Percentiles rank a stretch among this genome's conserved stretches.
Evolutionary conservation across 2,113 vertebrate species (phyloP).

Genomic region (Phyllostomus hastatus): DNA sequence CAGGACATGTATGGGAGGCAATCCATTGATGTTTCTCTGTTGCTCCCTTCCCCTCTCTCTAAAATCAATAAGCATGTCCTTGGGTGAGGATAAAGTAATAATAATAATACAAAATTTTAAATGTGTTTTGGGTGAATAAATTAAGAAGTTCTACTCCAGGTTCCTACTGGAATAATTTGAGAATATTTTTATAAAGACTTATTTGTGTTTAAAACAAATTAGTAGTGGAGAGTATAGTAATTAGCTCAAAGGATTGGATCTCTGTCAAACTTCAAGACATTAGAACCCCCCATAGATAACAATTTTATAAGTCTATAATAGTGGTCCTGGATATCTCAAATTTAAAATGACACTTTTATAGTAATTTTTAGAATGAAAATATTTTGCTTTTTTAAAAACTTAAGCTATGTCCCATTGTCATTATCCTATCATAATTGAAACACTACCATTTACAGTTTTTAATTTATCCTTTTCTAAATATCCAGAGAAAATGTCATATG

Average conservation of each 20-base stretch:
- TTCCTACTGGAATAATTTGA: neutral
- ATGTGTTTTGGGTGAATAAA: neutral
- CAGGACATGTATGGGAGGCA: too few relatives aligned
- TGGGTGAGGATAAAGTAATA: too few relatives aligned
- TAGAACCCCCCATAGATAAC: neutral
- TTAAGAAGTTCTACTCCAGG: neutral
- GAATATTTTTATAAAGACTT: neutral
- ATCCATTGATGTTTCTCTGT: too few relatives aligned
- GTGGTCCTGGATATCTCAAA: neutral
- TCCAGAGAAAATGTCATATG: neutral
- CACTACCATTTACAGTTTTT: conserved; percentile 28
- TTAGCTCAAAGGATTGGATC: neutral
- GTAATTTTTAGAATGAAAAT: neutral
- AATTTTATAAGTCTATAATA: neutral
- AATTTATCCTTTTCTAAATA: conserved; percentile 21
- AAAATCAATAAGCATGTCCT: too few relatives aligned
- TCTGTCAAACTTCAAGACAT: neutral
- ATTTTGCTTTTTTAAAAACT: neutral
- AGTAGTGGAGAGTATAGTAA: neutral
- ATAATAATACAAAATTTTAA: too few relatives aligned
- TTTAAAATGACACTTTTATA: neutral
- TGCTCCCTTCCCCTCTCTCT: too few relatives aligned
- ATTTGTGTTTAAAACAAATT: neutral
- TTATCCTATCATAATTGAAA: neutral
- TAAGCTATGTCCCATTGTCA: neutral